Percentiles rank a stretch among this genome's conserved stretches.
Evolutionary conservation across 2,113 vertebrate genomes (phyloP).

Genomic region (Myiagra hebetior): DNA sequence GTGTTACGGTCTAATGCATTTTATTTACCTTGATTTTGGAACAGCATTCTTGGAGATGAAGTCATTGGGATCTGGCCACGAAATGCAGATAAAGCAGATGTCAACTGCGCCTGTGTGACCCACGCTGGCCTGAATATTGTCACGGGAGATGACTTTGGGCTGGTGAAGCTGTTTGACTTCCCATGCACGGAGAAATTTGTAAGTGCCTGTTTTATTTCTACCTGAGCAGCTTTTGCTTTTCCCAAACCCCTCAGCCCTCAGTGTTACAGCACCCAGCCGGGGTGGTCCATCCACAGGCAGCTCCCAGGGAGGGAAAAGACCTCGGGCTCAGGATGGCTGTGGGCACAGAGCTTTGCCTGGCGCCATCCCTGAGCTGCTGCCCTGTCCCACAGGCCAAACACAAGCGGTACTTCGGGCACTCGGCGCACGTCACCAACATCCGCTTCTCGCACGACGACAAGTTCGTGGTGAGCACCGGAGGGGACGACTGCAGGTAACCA

Average conservation of each 20-base stretch:
- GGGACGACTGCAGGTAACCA: slow-evolving; percentile 90
- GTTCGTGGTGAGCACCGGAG: slow-evolving; percentile 89
- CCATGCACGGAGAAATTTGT: slow-evolving; percentile 95
- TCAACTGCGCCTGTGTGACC: slow-evolving; percentile 92
- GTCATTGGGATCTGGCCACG: slow-evolving; percentile 94
- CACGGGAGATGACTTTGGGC: slow-evolving; percentile 93
- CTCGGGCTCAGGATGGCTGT: neutral
- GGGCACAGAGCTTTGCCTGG: neutral
- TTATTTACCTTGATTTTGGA: neutral
- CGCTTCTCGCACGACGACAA: slow-evolving; percentile 94
- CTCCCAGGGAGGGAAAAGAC: neutral
- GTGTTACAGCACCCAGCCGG: accelerated
- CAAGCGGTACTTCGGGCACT: slow-evolving; percentile 95
- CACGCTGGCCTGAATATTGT: slow-evolving; percentile 87
- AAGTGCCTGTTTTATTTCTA: slow-evolving; percentile 53
- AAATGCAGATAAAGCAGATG: slow-evolving; percentile 91
- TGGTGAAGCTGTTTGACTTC: slow-evolving; percentile 97
- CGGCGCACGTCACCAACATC: slow-evolving; percentile 91
- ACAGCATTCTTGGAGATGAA: slow-evolving; percentile 90
- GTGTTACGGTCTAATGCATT: accelerated
- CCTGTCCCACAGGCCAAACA: slow-evolving; percentile 85
- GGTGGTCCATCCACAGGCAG: accelerated
- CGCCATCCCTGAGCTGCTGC: neutral
- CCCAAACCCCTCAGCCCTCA: accelerated
- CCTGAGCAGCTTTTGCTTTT: neutral